Evolutionary conservation across 2,113 vertebrate genomes (phyloP).

Genomic region (Paracanthobrama guichenoti): DNA sequence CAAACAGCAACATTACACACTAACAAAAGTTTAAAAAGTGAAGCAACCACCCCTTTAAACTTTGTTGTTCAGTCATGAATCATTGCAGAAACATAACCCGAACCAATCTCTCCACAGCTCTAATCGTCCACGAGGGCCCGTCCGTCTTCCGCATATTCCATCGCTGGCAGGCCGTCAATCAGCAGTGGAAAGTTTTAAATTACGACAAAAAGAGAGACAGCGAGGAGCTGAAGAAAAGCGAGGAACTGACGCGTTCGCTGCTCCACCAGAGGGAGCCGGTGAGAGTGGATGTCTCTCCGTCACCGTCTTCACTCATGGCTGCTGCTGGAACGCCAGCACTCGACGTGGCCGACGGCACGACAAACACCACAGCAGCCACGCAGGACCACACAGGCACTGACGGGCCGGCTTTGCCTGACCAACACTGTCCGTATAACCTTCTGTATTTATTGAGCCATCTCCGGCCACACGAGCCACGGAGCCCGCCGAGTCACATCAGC

Average conservation of each 20-base stretch:
- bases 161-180: conserved; percentile 98
- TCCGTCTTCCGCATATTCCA: conserved; percentile 98
- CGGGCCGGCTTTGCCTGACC: conserved; percentile 81
- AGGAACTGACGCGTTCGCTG: conserved; percentile 84
- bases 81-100: conserved; percentile 1
- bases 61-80: conserved; percentile 9
- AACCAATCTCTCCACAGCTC: conserved; percentile 75
- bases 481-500: conserved; percentile 78
- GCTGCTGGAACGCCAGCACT: conserved; percentile 69
- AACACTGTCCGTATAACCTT: conserved; percentile 97
- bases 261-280: conserved; percentile 77
- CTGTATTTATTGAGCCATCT: conserved; percentile 96
- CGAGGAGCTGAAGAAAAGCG: conserved; percentile 84
- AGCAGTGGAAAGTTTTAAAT: conserved; percentile 99
- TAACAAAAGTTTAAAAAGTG: no score
- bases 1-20: no score
- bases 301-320: conserved; percentile 80
- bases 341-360: conserved; percentile 55
- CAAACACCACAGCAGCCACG: conserved; percentile 47
- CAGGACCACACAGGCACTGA: conserved; percentile 67
- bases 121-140: conserved; percentile 97
- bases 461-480: conserved; percentile 88
- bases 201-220: conserved; percentile 95
- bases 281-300: conserved; percentile 70
- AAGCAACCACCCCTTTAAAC: not conserved